phyloP scores from a whole-genome alignment of 1,140 invertebrate genomes.

The Ceratosolen solmsi region DNA sequence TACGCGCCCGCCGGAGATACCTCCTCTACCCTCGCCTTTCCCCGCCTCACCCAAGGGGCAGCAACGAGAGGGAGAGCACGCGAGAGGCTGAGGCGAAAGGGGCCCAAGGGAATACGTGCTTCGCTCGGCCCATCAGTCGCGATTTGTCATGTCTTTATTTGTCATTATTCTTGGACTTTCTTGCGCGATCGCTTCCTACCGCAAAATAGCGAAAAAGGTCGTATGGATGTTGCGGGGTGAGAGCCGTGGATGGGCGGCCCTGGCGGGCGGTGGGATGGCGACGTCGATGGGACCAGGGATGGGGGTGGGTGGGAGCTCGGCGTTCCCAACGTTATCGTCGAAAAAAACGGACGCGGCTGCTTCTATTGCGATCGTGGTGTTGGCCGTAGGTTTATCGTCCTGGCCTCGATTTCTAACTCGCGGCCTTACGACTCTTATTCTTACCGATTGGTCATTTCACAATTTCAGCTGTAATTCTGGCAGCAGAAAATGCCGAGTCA shows the following conservation, averaged over 20 bases:
- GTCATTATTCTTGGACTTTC: no score
- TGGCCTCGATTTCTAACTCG: neutral
- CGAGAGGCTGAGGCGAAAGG: neutral
- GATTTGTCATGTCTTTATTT: no score
- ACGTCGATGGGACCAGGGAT: no score
- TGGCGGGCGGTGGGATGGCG: no score
- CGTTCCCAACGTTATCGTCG: neutral
- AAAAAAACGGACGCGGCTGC: neutral
- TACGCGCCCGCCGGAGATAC: neutral
- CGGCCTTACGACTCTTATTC: neutral
- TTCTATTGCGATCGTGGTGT: neutral
- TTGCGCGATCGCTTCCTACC: no score
- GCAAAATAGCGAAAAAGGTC: no score
- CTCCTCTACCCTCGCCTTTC: neutral
- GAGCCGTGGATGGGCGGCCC: no score
- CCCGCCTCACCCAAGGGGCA: neutral
- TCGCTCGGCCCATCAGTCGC: no score
- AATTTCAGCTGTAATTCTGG: conserved; percentile 5
- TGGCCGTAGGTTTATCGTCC: neutral
- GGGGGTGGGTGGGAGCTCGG: neutral
- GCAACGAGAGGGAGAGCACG: neutral
- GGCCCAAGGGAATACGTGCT: no score
- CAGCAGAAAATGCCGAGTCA: neutral
- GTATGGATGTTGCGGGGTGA: no score
- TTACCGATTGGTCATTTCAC: conserved; percentile 1